Conservation (phyloP, 2,888 invertebrate species). For the Idaea aversata region DNA sequence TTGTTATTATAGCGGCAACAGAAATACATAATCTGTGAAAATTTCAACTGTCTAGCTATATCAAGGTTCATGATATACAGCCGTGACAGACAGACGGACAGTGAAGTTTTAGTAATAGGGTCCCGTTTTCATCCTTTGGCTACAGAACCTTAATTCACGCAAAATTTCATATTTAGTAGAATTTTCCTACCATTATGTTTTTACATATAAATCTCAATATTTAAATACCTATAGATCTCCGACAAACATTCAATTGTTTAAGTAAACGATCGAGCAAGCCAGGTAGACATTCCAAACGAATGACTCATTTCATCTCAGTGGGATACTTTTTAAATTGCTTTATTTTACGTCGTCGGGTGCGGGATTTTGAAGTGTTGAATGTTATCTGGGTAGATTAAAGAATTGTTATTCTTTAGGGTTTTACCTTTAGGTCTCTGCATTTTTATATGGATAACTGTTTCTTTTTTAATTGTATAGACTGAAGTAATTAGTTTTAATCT, state of each 20-base stretch:
- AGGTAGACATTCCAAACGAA: conserved; percentile 56
- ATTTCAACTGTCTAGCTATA: too few species aligned
- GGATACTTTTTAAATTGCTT: conserved; percentile 31
- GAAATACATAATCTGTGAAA: too few species aligned
- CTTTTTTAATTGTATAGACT: background rate
- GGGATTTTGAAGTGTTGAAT: background rate
- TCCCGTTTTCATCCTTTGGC: too few species aligned
- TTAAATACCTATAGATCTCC: background rate
- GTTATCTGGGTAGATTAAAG: background rate
- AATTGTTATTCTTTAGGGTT: background rate
- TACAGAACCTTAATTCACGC: too few species aligned
- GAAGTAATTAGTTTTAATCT: too few species aligned
- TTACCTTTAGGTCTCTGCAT: background rate
- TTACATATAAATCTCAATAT: background rate
- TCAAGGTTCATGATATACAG: too few species aligned
- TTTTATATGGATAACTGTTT: background rate
- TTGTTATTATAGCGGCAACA: too few species aligned
- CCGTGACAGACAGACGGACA: too few species aligned
- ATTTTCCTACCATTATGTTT: background rate
- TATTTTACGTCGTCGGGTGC: conserved; percentile 10
- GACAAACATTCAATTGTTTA: conserved; percentile 19
- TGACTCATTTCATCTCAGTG: conserved; percentile 52
- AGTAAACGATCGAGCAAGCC: conserved; percentile 29
- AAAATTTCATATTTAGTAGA: too few species aligned
- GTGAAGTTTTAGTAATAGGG: too few species aligned